phyloP scores from a whole-genome alignment of 2,113 vertebrate species.

The Anser cygnoides region DNA sequence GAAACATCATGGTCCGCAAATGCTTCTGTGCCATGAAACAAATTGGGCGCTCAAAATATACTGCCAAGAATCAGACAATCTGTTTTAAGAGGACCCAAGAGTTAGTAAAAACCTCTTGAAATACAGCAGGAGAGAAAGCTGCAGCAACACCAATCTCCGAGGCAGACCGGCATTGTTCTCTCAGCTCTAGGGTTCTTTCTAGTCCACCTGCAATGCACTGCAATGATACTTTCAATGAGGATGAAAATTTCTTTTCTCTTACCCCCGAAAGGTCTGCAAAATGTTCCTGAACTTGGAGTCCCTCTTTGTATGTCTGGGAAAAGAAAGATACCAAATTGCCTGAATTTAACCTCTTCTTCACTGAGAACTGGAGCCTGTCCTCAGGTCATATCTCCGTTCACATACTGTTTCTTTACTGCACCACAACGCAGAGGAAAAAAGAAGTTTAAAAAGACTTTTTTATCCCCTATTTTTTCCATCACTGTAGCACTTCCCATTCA shows the following conservation, averaged over 20 bases:
- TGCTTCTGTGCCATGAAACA: constrained; percentile 49
- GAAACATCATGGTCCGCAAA: constrained; percentile 61
- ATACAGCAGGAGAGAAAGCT: constrained; percentile 33
- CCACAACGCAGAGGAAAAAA: not conserved
- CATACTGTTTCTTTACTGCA: not conserved
- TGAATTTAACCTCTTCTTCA: not conserved
- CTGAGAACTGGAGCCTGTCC: not conserved
- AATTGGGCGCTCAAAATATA: constrained; percentile 44
- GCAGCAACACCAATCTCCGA: not conserved
- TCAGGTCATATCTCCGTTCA: not conserved
- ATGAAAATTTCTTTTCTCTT: not conserved
- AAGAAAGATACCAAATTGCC: not conserved
- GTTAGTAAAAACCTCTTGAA: constrained; percentile 57
- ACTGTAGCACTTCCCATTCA: not conserved
- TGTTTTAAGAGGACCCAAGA: constrained; percentile 51
- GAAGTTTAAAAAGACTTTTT: not conserved
- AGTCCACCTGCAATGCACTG: not conserved
- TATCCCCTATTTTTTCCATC: not conserved
- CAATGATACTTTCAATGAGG: not conserved
- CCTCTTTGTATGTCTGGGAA: not conserved
- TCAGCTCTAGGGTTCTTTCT: rapidly evolving
- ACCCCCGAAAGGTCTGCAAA: not conserved
- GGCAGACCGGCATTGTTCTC: constrained; percentile 17
- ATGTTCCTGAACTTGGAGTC: not conserved
- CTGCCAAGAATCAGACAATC: constrained; percentile 54